Base-by-base conservation (phyloP, 64 coral and sea anemone species). In the Porites australiensis region DNA sequence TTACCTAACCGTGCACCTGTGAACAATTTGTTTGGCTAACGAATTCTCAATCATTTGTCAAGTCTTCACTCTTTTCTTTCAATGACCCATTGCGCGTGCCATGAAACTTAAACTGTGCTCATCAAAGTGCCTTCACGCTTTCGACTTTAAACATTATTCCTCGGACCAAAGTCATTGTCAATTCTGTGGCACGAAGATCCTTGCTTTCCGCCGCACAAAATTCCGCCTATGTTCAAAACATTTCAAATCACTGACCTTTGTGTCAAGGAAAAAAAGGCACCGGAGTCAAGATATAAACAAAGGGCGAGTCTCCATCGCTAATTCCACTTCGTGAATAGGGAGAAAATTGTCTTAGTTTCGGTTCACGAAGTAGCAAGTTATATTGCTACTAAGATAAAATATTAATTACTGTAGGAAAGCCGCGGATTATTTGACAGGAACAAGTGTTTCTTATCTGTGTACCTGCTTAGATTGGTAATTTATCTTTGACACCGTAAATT, bases 311-410 rank as follows among this genome's bases (percentile, higher is more conserved):
- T 54, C 4, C 21, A 21, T 20, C 27, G 3, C 4, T 4, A 70
- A 10, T 27, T 76, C 19, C 13, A 50, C 46, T 16, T 6, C 73
- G 16, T 57, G 54, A 57, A 7, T 12, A 12, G 54, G 50, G 7
- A 76, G 44, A 51, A 76, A 76, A 51, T 13, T 19, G 10, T 19
- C 45, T 76, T 12, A 19, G 20, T 67, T 9, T 45, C 46, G 44
- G 8, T 51, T 69, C n/a, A 12, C 13, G 46, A 84, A 84, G 14
- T 50, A 84, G 14, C 81, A 21, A 69, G 63, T 84, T 37, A 3
- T n/a, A 84, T 58, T 2, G 15, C 11, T 27, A 60, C 53, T n/a
- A 45, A n/a, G 23, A 84, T 84, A 84, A 84, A 84, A 84, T 68
- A 84, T 84, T 84, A 46, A 84, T 68, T 19, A 84, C 45, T 49